Percentiles rank a stretch among this genome's conserved stretches.
These are phyloP conservation scores for Acanthosepion pharaonis DNA, from an alignment of 2,888 invertebrate species.

Conservation along the genomic window DNA sequence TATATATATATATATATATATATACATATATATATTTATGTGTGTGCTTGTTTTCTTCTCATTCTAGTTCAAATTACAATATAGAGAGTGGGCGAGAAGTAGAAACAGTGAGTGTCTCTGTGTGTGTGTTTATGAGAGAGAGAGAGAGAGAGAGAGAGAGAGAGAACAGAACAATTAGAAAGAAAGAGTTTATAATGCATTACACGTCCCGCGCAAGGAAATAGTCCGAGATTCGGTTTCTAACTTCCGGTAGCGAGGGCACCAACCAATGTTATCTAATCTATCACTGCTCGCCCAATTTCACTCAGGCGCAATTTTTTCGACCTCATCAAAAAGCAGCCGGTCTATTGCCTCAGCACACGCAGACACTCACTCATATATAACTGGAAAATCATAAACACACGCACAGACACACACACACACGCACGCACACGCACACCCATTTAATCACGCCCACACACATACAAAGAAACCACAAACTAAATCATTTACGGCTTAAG, in stretches of 20 bases:
- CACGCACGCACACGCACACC: background rate
- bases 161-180: too few relatives aligned
- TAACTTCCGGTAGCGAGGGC: background rate
- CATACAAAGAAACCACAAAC: background rate
- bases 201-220: background rate
- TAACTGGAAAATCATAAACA: background rate
- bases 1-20: background rate
- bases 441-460: background rate
- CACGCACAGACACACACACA: background rate
- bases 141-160: background rate
- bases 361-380: background rate
- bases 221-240: background rate
- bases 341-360: background rate
- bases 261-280: background rate
- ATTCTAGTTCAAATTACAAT: too few relatives aligned
- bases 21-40: background rate
- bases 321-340: constrained; percentile 36
- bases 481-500: background rate
- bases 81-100: too few relatives aligned
- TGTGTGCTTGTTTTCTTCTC: too few relatives aligned
- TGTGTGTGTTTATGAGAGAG: background rate
- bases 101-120: background rate
- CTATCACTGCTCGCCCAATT: background rate
- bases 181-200: background rate
- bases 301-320: background rate